phyloP scores from a whole-genome alignment of 2,113 vertebrate species.

The Poeciliopsis retropinna region DNA sequence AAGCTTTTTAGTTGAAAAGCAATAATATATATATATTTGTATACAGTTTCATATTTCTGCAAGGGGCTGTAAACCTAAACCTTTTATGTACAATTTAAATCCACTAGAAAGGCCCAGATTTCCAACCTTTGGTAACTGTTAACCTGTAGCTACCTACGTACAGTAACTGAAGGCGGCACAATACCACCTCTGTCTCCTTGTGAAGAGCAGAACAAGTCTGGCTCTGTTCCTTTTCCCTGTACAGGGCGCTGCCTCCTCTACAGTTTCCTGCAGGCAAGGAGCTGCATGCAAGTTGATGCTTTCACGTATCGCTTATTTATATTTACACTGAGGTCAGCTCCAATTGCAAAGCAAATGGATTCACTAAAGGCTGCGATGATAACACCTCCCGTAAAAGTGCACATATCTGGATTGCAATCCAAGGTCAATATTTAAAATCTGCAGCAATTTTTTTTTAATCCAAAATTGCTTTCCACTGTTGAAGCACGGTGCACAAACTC shows the following conservation, averaged over 20 bases:
- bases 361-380: conserved; percentile 21
- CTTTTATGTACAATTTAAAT: not conserved
- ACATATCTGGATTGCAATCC: not conserved
- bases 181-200: conserved; percentile 58
- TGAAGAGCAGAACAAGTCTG: conserved; percentile 46
- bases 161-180: conserved; percentile 44
- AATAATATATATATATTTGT: too few species aligned
- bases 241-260: conserved; percentile 15
- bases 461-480: not conserved
- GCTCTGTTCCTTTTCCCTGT: conserved; percentile 50
- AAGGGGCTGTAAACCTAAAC: not conserved
- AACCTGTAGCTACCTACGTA: conserved; percentile 31
- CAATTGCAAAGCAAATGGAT: conserved; percentile 51
- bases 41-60: too few species aligned
- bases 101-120: conserved; percentile 17
- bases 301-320: conserved; percentile 30
- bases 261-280: conserved; percentile 42
- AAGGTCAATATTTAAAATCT: not conserved
- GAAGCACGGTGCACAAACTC: not conserved
- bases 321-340: conserved; percentile 27
- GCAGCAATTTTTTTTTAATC: conserved; percentile 21
- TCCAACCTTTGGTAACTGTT: conserved; percentile 33
- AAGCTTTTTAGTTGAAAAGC: too few species aligned
- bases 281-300: conserved; percentile 20
- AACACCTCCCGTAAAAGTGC: conserved; percentile 16